phyloP scores from a whole-genome alignment of 2,113 vertebrate species.

The Ciconia stormi region DNA sequence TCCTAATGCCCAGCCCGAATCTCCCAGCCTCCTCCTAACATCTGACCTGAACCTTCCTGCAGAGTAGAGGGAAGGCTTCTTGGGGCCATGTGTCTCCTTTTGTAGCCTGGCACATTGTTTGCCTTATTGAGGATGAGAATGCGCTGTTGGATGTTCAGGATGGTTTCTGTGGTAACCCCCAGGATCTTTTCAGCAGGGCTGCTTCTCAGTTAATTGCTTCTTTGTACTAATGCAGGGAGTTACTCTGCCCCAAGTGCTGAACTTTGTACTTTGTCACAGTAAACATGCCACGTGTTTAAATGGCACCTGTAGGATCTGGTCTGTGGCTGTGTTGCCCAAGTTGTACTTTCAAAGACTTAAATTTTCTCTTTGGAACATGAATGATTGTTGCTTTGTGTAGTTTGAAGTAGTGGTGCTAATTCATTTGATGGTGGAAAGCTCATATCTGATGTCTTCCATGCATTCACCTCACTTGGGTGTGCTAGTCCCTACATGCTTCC shows the following conservation, averaged over 20 bases:
- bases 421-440: background rate
- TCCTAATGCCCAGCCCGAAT: accelerated
- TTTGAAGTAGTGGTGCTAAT: background rate
- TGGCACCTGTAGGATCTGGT: background rate
- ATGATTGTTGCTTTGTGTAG: background rate
- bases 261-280: background rate
- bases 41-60: background rate
- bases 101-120: background rate
- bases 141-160: background rate
- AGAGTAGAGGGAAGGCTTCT: background rate
- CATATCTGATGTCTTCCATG: accelerated
- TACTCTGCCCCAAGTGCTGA: background rate
- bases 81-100: background rate
- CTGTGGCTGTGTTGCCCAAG: background rate
- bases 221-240: background rate
- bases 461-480: background rate
- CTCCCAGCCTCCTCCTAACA: background rate
- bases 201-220: background rate
- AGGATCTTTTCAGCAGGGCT: background rate
- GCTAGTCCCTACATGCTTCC: accelerated
- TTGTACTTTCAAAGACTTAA: background rate
- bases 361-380: background rate
- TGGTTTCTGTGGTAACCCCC: background rate
- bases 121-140: background rate
- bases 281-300: background rate